Conservation (phyloP, 2,797 vertebrate genomes). For the Sebastes itinus region DNA sequence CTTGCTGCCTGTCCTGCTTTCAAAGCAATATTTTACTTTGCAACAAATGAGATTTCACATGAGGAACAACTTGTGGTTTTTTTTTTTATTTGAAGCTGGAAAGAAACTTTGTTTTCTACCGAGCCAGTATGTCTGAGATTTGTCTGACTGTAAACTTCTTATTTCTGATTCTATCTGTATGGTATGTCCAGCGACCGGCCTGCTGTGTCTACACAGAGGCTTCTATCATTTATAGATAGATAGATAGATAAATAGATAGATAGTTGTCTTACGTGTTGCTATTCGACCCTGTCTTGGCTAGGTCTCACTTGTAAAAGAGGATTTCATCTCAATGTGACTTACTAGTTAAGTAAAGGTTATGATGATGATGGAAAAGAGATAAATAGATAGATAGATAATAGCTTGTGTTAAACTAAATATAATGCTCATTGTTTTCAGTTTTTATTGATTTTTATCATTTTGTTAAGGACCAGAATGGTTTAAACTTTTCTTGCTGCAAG, state of each 20-base stretch:
- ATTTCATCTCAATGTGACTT: no score
- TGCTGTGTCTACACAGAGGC: background rate
- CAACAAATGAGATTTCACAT: conserved; percentile 33
- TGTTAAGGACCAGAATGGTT: no score
- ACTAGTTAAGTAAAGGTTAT: no score
- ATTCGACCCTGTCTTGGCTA: no score
- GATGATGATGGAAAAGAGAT: no score
- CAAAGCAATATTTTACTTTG: conserved; percentile 33
- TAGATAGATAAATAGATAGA: no score
- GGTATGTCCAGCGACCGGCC: background rate
- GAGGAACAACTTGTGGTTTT: background rate
- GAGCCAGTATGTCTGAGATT: background rate
- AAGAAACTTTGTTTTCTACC: conserved; percentile 9
- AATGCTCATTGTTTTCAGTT: no score
- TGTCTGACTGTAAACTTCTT: background rate
- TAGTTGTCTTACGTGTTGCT: no score
- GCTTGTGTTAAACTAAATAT: no score
- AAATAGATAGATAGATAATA: background rate
- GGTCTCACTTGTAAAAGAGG: no score
- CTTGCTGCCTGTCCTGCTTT: conserved; percentile 29
- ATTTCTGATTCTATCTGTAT: background rate
- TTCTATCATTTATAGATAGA: background rate
- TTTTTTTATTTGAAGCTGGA: conserved; percentile 11
- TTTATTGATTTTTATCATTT: no score
- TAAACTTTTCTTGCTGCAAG: no score